Base-by-base conservation (phyloP, 2,888 invertebrate species). In the Carterocephalus palaemon region DNA sequence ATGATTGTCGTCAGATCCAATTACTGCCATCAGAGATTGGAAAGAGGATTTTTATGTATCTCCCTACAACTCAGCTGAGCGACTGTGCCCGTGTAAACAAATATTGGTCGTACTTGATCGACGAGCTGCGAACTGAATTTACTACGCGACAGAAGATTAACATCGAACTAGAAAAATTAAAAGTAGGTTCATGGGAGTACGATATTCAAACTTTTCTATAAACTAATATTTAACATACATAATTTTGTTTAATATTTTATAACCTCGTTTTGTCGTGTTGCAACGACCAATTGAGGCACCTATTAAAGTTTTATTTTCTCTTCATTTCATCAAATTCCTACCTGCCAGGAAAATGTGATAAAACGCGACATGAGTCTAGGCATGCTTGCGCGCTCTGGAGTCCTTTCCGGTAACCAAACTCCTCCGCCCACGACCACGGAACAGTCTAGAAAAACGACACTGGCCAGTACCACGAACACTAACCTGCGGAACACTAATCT, bases 31-130 rank as follows among this genome's bases (percentile, higher is more conserved):
- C 80, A 0, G 31, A 63, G 0, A 53, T 82, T 1, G 76, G 67
- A 0, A 84, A 78, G 52, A 60, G 47, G 5, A 77, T 85, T 15
- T 42, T 85, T 1, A 62, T 68, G 1, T 75, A 59, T 49, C 47
- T 85, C 0, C 78, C 84, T 1, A 48, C 53, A 5, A 42, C 60
- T 0, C 67, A 70, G 20, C 59, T 80, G 0, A 51, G 29, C 0
- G 78, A 79, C 0, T 79, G 67, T 19, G 70, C 75, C 2, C 60
- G 61, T 1, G 80, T 85, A 1, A 85, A 85, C 49, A 78, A 68
- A 36, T 85, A 85, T 48, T 85, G 84, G 85, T 67, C 75, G 0
- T 81, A 66, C 34, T 56, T 85, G 0, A 67, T 83, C 0, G 84
- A 83, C 0, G 84, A 85, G 28, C 56, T 70, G 1, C 61, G 61